Percentiles rank a stretch among this genome's conserved stretches.
phyloP scores from a whole-genome alignment of 2,888 invertebrate genomes.

The Hoplodrina ambigua region DNA sequence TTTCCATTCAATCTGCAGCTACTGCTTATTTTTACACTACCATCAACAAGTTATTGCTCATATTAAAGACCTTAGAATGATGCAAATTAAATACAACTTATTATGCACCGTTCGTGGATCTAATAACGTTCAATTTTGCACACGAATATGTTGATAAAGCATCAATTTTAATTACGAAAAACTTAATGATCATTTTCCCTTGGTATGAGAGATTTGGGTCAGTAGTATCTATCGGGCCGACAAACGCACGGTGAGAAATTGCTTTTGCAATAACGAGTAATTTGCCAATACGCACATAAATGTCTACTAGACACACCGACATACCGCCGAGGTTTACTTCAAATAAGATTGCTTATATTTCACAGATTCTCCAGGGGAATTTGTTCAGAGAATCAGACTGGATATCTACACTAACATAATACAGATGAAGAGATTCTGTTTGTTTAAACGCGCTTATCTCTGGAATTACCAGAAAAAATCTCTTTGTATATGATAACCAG shows the following conservation, averaged over 20 bases:
- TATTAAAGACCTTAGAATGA: neutral
- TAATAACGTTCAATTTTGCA: neutral
- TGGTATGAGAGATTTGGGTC: slow-evolving; percentile 36
- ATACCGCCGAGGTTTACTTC: slow-evolving; percentile 10
- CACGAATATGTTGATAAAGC: neutral
- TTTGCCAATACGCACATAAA: slow-evolving; percentile 52
- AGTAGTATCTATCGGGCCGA: slow-evolving; percentile 19
- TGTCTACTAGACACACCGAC: neutral
- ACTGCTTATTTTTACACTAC: neutral
- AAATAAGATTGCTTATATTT: slow-evolving; percentile 10
- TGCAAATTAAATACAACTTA: neutral
- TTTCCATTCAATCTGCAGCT: neutral
- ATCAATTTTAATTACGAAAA: slow-evolving; percentile 12
- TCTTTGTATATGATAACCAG: too few species aligned
- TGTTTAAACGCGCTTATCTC: too few species aligned
- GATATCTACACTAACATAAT: neutral
- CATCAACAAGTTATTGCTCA: neutral
- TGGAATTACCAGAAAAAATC: too few species aligned
- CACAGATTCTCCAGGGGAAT: neutral
- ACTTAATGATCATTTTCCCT: slow-evolving; percentile 19
- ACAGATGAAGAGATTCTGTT: too few species aligned
- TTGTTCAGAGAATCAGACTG: neutral
- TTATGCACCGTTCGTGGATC: neutral
- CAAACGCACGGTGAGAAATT: slow-evolving; percentile 47
- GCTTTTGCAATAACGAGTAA: slow-evolving; percentile 52